phyloP scores from a whole-genome alignment of 2,113 vertebrate genomes.

The Uria aalge region DNA sequence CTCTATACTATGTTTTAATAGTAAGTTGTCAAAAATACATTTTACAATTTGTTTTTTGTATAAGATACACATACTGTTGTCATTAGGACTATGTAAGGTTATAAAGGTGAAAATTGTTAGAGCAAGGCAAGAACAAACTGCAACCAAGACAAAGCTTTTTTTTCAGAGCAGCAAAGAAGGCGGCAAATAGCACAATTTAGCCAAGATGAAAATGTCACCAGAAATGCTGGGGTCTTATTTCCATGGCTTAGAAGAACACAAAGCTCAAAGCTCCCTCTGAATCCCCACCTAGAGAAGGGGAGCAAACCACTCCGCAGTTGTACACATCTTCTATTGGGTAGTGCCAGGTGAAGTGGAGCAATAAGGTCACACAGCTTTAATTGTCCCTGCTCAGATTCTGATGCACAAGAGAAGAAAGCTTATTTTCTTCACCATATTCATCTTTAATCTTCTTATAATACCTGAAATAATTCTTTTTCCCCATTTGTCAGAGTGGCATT shows the following conservation, averaged over 20 bases:
- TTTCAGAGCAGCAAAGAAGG: background rate
- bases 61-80: background rate
- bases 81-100: background rate
- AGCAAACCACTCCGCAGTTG: background rate
- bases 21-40: background rate
- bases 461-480: background rate
- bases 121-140: background rate
- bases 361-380: background rate
- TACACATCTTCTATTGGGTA: background rate
- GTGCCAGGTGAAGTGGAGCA: background rate
- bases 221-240: background rate
- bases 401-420: background rate
- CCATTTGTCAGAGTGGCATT: background rate
- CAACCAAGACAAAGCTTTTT: background rate
- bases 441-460: background rate
- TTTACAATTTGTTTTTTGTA: background rate
- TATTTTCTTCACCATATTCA: background rate
- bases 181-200: background rate
- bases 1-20: background rate
- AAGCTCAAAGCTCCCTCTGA: background rate
- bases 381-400: background rate
- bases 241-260: background rate
- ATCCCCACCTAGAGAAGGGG: background rate
- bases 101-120: background rate
- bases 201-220: background rate